Evolutionary conservation across 35 echinoderm and acorn worm species (phyloP).

Genomic region (Anneissia japonica): DNA sequence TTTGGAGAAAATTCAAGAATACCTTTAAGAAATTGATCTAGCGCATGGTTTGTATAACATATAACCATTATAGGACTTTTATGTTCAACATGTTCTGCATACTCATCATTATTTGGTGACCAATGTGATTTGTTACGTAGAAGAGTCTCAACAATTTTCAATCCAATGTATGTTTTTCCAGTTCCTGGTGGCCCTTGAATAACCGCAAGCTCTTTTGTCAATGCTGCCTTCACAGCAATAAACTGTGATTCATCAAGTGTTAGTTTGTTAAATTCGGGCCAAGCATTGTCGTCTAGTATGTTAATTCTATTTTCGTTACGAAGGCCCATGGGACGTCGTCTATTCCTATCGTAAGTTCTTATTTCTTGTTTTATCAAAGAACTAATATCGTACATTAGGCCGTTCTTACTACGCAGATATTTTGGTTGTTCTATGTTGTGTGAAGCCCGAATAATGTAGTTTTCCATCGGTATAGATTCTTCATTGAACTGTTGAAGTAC

Average conservation of each 20-base stretch:
- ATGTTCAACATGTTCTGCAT: neutral
- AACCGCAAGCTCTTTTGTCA: slow-evolving; percentile 54
- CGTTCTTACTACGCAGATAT: slow-evolving; percentile 11
- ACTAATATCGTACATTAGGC: slow-evolving; percentile 10
- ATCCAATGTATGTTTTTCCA: slow-evolving; percentile 84
- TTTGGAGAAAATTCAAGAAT: slow-evolving; percentile 25
- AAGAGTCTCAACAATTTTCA: slow-evolving; percentile 68
- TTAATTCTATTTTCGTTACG: neutral
- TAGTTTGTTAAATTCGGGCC: slow-evolving; percentile 44
- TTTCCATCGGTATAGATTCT: slow-evolving; percentile 38
- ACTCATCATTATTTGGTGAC: neutral
- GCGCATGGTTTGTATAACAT: slow-evolving; percentile 94
- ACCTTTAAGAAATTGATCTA: slow-evolving; percentile 91
- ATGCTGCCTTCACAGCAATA: slow-evolving; percentile 52
- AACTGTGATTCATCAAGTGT: slow-evolving; percentile 65
- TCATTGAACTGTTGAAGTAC: slow-evolving; percentile 53
- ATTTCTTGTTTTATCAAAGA: neutral
- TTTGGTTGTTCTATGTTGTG: slow-evolving; percentile 19
- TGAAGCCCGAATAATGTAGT: slow-evolving; percentile 28
- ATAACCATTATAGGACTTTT: slow-evolving; percentile 47
- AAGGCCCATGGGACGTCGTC: neutral
- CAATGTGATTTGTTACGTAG: slow-evolving; percentile 27
- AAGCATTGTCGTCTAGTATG: slow-evolving; percentile 14
- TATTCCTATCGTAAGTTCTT: neutral
- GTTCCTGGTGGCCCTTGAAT: slow-evolving; percentile 98